Percentiles rank a stretch among this genome's conserved stretches.
These are phyloP conservation scores for Drosophila anceps DNA, from an alignment of 2,888 invertebrate genomes.

Conservation along the genomic window DNA sequence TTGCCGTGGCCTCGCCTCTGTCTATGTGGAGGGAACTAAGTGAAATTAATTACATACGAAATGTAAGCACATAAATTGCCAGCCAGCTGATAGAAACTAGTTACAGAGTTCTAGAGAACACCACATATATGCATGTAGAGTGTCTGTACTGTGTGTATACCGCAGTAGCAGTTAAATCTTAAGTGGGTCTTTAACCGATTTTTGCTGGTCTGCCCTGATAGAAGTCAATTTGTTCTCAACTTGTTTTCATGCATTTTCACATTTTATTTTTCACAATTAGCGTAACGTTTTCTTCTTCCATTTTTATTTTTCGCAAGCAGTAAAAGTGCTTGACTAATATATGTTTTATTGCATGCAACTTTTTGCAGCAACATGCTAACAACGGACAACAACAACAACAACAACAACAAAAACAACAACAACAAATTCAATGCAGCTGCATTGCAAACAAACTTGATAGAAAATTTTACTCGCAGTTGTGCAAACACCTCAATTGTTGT, in stretches of 20 bases:
- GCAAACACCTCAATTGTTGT: slow-evolving; percentile 47
- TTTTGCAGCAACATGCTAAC: slow-evolving; percentile 51
- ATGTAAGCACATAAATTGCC: slow-evolving; percentile 30
- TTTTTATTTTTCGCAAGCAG: slow-evolving; percentile 20
- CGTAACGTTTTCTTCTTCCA: background rate
- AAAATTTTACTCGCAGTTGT: slow-evolving; percentile 53
- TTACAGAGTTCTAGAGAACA: slow-evolving; percentile 27
- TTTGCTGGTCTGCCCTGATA: background rate
- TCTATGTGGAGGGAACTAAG: slow-evolving; percentile 26
- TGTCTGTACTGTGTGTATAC: background rate
- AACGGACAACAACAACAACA: slow-evolving; percentile 25
- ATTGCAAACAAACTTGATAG: slow-evolving; percentile 53
- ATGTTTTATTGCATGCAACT: slow-evolving; percentile 64
- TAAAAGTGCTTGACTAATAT: slow-evolving; percentile 59
- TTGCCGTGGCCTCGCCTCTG: slow-evolving; percentile 46
- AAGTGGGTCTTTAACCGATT: slow-evolving; percentile 1
- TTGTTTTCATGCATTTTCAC: background rate
- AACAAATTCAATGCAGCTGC: slow-evolving; percentile 60
- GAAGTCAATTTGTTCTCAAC: slow-evolving; percentile 6
- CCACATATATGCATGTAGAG: background rate
- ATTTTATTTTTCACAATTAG: slow-evolving; percentile 28
- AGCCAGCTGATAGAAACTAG: slow-evolving; percentile 23
- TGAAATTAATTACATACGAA: slow-evolving; percentile 50
- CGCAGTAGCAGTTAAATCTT: slow-evolving; percentile 6
- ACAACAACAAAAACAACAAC: slow-evolving; percentile 29